phyloP scores from a whole-genome alignment of 1,140 invertebrate genomes.

The Phocides pigmalion region DNA sequence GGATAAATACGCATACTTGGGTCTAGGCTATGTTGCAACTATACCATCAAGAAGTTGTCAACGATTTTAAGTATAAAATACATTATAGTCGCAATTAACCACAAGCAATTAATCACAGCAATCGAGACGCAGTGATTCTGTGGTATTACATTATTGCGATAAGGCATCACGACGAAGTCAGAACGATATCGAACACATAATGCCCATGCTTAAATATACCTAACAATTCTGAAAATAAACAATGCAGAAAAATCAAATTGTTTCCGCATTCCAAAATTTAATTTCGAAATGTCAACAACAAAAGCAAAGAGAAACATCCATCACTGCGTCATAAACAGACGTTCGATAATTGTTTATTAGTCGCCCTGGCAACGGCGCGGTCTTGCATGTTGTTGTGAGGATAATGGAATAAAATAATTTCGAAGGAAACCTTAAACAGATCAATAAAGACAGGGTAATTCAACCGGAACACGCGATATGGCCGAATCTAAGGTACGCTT shows the following conservation, averaged over 20 bases:
- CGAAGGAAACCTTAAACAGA: slow-evolving; percentile 67
- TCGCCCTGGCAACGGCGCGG: slow-evolving; percentile 56
- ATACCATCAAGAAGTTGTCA: too few species aligned
- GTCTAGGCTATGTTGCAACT: too few species aligned
- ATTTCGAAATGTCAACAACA: neutral
- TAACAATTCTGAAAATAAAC: neutral
- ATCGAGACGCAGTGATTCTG: too few species aligned
- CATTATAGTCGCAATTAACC: too few species aligned
- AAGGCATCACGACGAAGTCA: too few species aligned
- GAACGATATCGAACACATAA: too few species aligned
- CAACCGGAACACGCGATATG: slow-evolving; percentile 75
- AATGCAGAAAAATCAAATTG: neutral
- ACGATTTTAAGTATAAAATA: too few species aligned
- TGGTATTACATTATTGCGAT: too few species aligned
- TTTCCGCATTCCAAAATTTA: neutral
- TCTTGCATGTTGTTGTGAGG: slow-evolving; percentile 64
- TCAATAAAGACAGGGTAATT: slow-evolving; percentile 75
- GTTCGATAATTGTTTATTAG: slow-evolving; percentile 55
- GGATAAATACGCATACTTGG: too few species aligned
- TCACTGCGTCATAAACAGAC: slow-evolving; percentile 10
- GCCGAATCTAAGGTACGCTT: slow-evolving; percentile 64
- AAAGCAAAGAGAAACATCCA: slow-evolving; percentile 3
- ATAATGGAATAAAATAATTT: slow-evolving; percentile 80
- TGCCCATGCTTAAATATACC: too few species aligned
- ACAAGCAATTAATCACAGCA: too few species aligned